A percentile compares a stretch with the other conserved stretches of the same genome.
Conservation (phyloP, 2,888 invertebrate species). For the Pollenia labialis region DNA sequence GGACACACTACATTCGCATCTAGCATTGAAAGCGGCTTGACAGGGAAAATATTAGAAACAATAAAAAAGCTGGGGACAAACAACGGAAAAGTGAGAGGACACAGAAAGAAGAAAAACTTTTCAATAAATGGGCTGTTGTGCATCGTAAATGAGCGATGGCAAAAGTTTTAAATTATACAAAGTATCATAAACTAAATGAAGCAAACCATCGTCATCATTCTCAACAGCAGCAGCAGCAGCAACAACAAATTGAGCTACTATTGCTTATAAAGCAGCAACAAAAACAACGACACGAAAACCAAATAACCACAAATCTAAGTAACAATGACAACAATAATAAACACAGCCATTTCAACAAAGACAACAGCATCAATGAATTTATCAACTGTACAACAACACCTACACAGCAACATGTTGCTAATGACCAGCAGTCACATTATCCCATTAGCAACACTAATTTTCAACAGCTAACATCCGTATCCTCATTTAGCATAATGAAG, state of each 20-base stretch:
- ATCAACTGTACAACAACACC: constrained; percentile 27
- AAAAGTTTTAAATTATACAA: constrained; percentile 69
- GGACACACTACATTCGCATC: background rate
- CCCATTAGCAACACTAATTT: constrained; percentile 38
- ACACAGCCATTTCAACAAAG: constrained; percentile 20
- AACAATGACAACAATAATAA: constrained; percentile 41
- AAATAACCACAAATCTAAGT: constrained; percentile 45
- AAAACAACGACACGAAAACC: constrained; percentile 56
- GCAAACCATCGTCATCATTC: constrained; percentile 61
- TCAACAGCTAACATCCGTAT: constrained; percentile 72
- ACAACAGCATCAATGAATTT: constrained; percentile 46
- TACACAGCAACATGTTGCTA: constrained; percentile 60
- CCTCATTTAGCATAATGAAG: constrained; percentile 44
- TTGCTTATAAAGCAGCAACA: constrained; percentile 40
- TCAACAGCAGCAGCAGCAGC: constrained; percentile 40
- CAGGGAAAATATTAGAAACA: constrained; percentile 10
- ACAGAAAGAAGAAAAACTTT: constrained; percentile 21
- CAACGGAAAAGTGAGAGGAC: constrained; percentile 21
- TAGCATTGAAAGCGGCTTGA: constrained; percentile 33
- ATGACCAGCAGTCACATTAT: constrained; percentile 47
- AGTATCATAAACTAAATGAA: constrained; percentile 67
- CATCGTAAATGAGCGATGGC: constrained; percentile 71
- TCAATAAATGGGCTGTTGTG: constrained; percentile 59
- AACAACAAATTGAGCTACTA: constrained; percentile 30
- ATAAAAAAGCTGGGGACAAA: constrained; percentile 14